Conservation (phyloP, 2,888 invertebrate species). For the Eubasilissa splendida region DNA sequence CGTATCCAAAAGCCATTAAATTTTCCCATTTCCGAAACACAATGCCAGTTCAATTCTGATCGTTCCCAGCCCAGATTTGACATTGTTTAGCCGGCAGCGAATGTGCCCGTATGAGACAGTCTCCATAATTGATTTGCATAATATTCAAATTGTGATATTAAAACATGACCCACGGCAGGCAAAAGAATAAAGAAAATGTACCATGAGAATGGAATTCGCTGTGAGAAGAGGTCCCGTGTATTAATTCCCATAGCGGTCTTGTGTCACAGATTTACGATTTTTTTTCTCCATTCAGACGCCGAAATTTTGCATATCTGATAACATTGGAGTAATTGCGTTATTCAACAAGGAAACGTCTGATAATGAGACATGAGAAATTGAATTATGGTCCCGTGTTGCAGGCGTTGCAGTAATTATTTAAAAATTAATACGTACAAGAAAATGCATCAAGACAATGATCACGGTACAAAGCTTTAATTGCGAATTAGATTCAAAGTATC, state of each 20-base stretch:
- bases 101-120: slow-evolving; percentile 39
- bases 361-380: neutral
- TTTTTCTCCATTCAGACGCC: slow-evolving; percentile 3
- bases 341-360: slow-evolving; percentile 8
- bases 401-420: neutral
- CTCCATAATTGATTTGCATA: slow-evolving; percentile 49
- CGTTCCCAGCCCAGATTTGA: slow-evolving; percentile 25
- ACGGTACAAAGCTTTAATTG: too few species aligned
- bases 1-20: slow-evolving; percentile 22
- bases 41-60: slow-evolving; percentile 33
- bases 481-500: too few species aligned
- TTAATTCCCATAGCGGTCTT: slow-evolving; percentile 42
- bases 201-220: slow-evolving; percentile 38
- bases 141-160: slow-evolving; percentile 51
- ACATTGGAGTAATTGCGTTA: slow-evolving; percentile 17
- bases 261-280: slow-evolving; percentile 46
- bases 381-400: neutral
- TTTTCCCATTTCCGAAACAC: neutral
- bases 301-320: slow-evolving; percentile 33
- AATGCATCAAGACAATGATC: too few species aligned
- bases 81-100: slow-evolving; percentile 42
- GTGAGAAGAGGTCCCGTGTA: slow-evolving; percentile 24
- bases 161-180: slow-evolving; percentile 47
- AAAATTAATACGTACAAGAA: too few species aligned
- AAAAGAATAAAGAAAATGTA: slow-evolving; percentile 34